phyloP scores from a whole-genome alignment of 2,797 vertebrate species.

The Clarias pachynema region DNA sequence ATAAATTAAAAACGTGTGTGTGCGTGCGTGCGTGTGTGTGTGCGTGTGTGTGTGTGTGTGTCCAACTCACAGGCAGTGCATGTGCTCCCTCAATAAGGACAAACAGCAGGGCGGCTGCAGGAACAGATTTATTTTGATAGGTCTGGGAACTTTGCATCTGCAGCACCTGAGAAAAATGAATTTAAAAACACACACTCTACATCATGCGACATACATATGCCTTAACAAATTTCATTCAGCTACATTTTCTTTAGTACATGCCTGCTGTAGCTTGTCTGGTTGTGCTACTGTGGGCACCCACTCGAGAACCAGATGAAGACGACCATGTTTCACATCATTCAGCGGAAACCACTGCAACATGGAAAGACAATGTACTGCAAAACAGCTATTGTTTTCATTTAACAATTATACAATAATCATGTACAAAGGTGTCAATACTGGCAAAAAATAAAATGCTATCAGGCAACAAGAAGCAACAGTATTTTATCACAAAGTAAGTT shows the following conservation, averaged over 20 bases:
- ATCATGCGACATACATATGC: background rate
- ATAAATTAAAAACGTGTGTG: background rate
- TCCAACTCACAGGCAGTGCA: constrained; percentile 80
- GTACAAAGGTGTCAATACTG: background rate
- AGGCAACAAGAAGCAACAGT: background rate
- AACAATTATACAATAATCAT: background rate
- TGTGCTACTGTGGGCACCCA: constrained; percentile 67
- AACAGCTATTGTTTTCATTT: background rate
- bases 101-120: constrained; percentile 82
- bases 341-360: constrained; percentile 78
- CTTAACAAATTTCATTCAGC: background rate
- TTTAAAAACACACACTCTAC: background rate
- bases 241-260: constrained; percentile 52
- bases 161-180: constrained; percentile 74
- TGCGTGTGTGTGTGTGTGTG: background rate
- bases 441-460: background rate
- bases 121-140: constrained; percentile 76
- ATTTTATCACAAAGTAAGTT: background rate
- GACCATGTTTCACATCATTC: constrained; percentile 79
- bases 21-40: background rate
- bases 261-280: constrained; percentile 79
- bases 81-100: constrained; percentile 83
- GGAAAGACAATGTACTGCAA: constrained; percentile 2
- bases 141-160: constrained; percentile 80
- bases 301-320: constrained; percentile 77